These are phyloP conservation scores for Neotoxoptera formosana DNA, from an alignment of 1,140 invertebrate species.

Conservation along the genomic window DNA sequence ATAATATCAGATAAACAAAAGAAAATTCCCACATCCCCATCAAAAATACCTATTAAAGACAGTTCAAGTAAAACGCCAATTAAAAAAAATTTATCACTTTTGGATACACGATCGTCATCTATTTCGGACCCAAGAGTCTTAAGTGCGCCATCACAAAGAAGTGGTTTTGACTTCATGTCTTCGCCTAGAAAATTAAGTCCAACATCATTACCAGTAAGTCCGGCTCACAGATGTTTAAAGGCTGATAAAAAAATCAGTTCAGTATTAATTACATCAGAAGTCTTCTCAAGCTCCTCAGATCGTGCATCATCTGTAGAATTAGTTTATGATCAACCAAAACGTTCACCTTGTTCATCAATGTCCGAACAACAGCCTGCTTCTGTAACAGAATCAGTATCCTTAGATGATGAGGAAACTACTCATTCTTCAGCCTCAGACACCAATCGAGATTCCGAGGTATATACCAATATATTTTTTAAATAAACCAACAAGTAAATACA, in stretches of 20 bases:
- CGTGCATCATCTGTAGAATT: slow-evolving; percentile 15
- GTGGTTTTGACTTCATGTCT: slow-evolving; percentile 11
- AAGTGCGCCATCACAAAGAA: slow-evolving; percentile 38
- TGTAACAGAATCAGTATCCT: slow-evolving; percentile 52
- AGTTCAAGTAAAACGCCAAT: neutral
- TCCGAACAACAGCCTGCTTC: slow-evolving; percentile 50
- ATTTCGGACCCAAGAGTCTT: slow-evolving; percentile 7
- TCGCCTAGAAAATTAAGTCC: slow-evolving; percentile 33
- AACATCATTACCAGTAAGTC: slow-evolving; percentile 33
- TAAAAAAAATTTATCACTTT: slow-evolving; percentile 16
- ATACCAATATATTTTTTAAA: neutral
- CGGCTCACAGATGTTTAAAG: slow-evolving; percentile 21
- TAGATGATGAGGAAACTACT: slow-evolving; percentile 44
- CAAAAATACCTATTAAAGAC: slow-evolving; percentile 44
- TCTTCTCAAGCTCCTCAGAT: slow-evolving; percentile 30
- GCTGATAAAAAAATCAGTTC: slow-evolving; percentile 21
- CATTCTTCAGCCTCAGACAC: slow-evolving; percentile 35
- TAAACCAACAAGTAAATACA: neutral
- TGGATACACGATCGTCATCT: neutral
- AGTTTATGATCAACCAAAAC: slow-evolving; percentile 50
- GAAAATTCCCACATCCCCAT: neutral
- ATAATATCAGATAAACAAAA: neutral
- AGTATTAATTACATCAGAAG: slow-evolving; percentile 35
- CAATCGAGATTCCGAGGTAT: slow-evolving; percentile 33
- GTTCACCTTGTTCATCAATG: slow-evolving; percentile 38